Conservation (phyloP, 2,888 invertebrate genomes). For the Drosophila affinis region DNA sequence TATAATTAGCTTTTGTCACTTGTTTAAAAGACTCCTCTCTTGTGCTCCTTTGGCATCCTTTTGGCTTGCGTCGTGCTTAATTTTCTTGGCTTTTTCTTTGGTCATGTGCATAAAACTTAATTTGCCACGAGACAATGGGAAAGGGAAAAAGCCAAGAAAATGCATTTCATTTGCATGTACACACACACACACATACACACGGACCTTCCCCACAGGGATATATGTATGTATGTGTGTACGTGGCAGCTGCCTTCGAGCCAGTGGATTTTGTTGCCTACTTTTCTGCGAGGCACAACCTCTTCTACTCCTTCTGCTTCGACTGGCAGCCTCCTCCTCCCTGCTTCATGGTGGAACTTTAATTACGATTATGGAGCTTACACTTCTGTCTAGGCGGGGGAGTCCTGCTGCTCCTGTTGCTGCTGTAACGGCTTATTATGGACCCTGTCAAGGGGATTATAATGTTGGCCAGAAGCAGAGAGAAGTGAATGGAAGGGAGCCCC, state of each 20-base stretch:
- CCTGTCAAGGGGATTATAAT: conserved; percentile 17
- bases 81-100: not conserved
- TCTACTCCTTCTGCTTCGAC: not conserved
- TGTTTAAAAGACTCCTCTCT: not conserved
- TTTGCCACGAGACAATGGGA: conserved; percentile 6
- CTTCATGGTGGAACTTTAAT: not conserved
- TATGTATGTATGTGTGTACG: not conserved
- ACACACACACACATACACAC: conserved; percentile 1
- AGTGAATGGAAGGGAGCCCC: too few relatives aligned
- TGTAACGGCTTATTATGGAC: not conserved
- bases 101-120: conserved; percentile 34
- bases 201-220: not conserved
- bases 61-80: not conserved
- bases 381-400: not conserved
- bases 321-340: not conserved
- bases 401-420: not conserved
- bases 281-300: not conserved
- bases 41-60: not conserved
- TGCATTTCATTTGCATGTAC: conserved; percentile 34
- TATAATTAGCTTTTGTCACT: conserved; percentile 1
- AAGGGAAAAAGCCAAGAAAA: conserved; percentile 2
- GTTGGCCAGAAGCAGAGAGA: conserved; percentile 21
- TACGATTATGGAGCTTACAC: not conserved
- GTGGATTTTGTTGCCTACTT: not conserved
- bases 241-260: not conserved